Conservation (phyloP, 2,888 invertebrate species). For the Hydriomena furcata region DNA sequence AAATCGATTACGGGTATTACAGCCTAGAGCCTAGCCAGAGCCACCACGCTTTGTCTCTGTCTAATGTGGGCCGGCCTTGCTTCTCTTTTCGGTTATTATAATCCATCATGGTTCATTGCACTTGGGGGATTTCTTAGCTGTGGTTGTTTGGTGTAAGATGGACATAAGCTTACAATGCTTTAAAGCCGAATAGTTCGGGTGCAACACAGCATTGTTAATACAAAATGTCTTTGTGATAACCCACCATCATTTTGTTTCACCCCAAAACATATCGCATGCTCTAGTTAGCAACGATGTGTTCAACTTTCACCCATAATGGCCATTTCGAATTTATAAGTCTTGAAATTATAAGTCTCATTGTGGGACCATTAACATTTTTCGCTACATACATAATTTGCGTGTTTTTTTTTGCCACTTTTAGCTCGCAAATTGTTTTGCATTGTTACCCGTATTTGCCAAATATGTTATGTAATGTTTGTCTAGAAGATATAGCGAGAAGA, state of each 20-base stretch:
- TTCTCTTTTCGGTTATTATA: slow-evolving; percentile 71
- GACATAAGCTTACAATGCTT: slow-evolving; percentile 20
- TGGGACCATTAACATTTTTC: slow-evolving; percentile 8
- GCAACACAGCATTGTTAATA: background rate
- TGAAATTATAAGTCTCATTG: slow-evolving; percentile 30
- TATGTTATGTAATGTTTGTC: background rate
- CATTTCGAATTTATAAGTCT: slow-evolving; percentile 45
- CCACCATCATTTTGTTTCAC: slow-evolving; percentile 16
- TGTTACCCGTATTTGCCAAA: background rate
- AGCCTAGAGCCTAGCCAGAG: slow-evolving; percentile 56
- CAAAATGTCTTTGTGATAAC: slow-evolving; percentile 36
- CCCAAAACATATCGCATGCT: slow-evolving; percentile 51
- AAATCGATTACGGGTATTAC: slow-evolving; percentile 76
- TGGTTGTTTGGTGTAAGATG: slow-evolving; percentile 38
- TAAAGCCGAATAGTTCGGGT: background rate
- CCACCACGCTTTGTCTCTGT: slow-evolving; percentile 72
- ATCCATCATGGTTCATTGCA: slow-evolving; percentile 74
- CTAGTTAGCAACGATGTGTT: slow-evolving; percentile 62
- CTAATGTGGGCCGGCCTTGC: slow-evolving; percentile 72
- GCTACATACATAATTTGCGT: slow-evolving; percentile 7
- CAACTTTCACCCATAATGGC: slow-evolving; percentile 60
- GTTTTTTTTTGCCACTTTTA: slow-evolving; percentile 3
- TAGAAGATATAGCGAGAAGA: too few species aligned
- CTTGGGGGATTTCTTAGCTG: slow-evolving; percentile 52
- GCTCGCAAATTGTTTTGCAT: slow-evolving; percentile 1